Percentiles rank a stretch among this genome's conserved stretches.
These are phyloP conservation scores for Diachasmimorpha longicaudata DNA, from an alignment of 1,140 invertebrate genomes.

Conservation along the genomic window DNA sequence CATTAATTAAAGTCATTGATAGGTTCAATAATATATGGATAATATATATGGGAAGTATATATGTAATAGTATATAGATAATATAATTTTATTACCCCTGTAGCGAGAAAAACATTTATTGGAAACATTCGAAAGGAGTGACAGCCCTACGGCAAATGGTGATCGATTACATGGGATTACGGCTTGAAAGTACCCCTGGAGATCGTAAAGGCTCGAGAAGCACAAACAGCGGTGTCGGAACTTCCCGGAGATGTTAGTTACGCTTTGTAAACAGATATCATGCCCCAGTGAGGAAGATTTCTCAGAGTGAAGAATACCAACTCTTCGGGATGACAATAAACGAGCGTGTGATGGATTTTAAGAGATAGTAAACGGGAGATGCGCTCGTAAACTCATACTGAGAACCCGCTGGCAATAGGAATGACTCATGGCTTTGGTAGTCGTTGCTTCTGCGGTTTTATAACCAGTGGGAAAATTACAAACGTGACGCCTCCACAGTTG, in stretches of 20 bases:
- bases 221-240: not conserved
- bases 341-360: not conserved
- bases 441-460: not conserved
- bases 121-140: too few species aligned
- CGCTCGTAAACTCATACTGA: not conserved
- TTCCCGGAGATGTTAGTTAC: not conserved
- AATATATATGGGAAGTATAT: too few species aligned
- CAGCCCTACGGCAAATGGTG: too few species aligned
- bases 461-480: not conserved
- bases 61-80: too few species aligned
- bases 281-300: not conserved
- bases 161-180: not conserved
- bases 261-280: not conserved
- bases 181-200: not conserved
- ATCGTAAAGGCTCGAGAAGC: not conserved
- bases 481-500: not conserved
- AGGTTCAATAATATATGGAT: too few species aligned
- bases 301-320: not conserved
- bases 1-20: too few species aligned
- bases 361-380: not conserved
- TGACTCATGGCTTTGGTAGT: not conserved
- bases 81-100: too few species aligned
- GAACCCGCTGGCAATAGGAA: not conserved
- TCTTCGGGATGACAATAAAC: not conserved
- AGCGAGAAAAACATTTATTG: too few species aligned